Conservation (phyloP, 2,113 vertebrate genomes). For the Lanius collurio region DNA sequence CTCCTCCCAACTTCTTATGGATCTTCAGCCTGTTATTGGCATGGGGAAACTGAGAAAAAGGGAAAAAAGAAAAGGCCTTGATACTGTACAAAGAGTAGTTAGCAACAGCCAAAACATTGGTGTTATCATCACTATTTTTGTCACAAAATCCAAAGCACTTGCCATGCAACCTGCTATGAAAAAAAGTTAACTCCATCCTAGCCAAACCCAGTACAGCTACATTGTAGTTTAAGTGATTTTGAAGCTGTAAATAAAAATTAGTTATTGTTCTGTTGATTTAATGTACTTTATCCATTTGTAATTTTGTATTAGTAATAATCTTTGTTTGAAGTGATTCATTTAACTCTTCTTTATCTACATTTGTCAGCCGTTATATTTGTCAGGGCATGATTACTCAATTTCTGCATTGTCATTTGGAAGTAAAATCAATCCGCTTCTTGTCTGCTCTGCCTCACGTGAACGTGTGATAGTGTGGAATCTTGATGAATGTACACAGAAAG, state of each 20-base stretch:
- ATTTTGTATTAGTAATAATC: background rate
- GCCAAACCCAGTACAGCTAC: background rate
- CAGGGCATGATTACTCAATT: slow-evolving; percentile 80
- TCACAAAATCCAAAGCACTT: background rate
- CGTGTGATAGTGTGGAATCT: slow-evolving; percentile 83
- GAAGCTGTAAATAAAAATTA: background rate
- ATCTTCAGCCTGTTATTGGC: background rate
- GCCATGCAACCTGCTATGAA: background rate
- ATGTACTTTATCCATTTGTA: background rate
- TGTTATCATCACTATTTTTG: background rate
- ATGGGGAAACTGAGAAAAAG: background rate
- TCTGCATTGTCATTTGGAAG: slow-evolving; percentile 82
- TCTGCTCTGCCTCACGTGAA: slow-evolving; percentile 88
- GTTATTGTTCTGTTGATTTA: background rate
- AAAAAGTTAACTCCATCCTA: background rate
- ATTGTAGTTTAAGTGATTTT: background rate
- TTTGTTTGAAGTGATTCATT: background rate
- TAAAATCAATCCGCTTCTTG: slow-evolving; percentile 45
- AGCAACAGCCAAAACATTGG: background rate
- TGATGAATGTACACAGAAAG: slow-evolving; percentile 69
- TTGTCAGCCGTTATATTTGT: slow-evolving; percentile 74
- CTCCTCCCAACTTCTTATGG: background rate
- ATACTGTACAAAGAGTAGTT: background rate
- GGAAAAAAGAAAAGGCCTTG: background rate
- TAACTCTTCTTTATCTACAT: background rate